Percentiles rank a stretch among this genome's conserved stretches.
Conservation (phyloP, 2,113 vertebrate species). For the Aegithalos caudatus region DNA sequence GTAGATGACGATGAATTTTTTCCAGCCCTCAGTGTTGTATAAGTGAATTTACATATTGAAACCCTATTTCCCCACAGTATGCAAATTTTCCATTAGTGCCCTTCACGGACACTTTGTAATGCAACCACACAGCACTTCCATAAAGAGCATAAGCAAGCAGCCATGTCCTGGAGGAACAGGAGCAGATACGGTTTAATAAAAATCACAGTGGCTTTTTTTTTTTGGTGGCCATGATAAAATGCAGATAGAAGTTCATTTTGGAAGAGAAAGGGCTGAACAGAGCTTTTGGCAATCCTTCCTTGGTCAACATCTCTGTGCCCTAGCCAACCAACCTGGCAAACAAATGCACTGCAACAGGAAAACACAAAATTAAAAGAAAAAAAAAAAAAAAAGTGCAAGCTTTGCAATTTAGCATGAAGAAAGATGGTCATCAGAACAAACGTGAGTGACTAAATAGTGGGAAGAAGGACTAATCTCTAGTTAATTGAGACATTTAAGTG, state of each 20-base stretch:
- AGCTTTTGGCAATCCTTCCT: neutral
- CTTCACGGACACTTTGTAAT: neutral
- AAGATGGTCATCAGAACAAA: neutral
- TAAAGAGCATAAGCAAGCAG: neutral
- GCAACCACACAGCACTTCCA: neutral
- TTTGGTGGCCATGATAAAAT: neutral
- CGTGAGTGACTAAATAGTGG: neutral
- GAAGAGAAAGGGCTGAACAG: neutral
- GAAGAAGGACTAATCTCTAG: neutral
- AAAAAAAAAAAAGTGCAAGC: neutral
- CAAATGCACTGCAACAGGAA: constrained; percentile 1
- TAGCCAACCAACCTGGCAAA: constrained; percentile 20
- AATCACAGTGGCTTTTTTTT: neutral
- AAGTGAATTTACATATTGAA: neutral
- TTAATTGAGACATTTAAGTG: neutral
- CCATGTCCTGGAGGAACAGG: neutral
- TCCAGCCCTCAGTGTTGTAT: neutral
- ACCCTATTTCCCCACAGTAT: neutral
- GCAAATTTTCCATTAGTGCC: neutral
- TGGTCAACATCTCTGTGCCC: neutral
- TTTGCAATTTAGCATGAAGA: neutral
- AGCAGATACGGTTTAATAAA: neutral
- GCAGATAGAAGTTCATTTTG: neutral
- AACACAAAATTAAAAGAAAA: neutral
- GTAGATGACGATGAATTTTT: neutral